Base-by-base conservation (phyloP, 2,113 vertebrate genomes). In the Oriolus oriolus region DNA sequence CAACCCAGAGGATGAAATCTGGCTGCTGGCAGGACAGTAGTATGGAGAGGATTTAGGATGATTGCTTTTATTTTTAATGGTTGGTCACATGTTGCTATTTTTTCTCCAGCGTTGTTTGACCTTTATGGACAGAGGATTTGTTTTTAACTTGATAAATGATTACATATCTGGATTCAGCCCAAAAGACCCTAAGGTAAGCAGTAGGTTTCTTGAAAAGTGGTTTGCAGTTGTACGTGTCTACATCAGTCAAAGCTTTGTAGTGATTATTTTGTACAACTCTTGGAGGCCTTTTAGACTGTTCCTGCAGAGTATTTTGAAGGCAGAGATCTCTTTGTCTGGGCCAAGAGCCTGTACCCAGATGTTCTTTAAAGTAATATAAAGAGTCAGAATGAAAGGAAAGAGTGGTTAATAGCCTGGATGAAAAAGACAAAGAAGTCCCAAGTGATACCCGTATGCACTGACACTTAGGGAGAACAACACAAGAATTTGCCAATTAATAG, bases 91-190 rank as follows among this genome's bases (percentile, higher is more conserved):
- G 7, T 57, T 73, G 31, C 69, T 84, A 2, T 95, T 88, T 50
- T 91, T 96, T 92, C 86, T 87, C 47, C 97, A 99, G 99, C 98
- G 99, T 77, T 99, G 99, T 83, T 97, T 99, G 95, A 99, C 99
- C 6, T 97, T 99, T 95, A 99, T 99, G 99, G 99, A 99, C 97
- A 98, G 99, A 97, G 99, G 99, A 78, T 99, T 99, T 92, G 98
- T 98, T 87, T 99, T 99, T 89, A 98, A 98, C 86, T 93, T 99
- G 89, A 98, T 99, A 96, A 99, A 99, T 95, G 99, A 99, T 97
- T 99, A 99, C 94, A 97, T 99, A 98, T 99, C 99, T 95, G 99
- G 99, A 93, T 99, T 99, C 97, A 97, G 98, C 79, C 98, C 98
- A 37, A 99, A 99, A 97, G 99, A 99, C 90, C 99, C 99, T 12